Base-by-base conservation (phyloP, 2,888 invertebrate genomes). In the Caenorhabditis afra region DNA sequence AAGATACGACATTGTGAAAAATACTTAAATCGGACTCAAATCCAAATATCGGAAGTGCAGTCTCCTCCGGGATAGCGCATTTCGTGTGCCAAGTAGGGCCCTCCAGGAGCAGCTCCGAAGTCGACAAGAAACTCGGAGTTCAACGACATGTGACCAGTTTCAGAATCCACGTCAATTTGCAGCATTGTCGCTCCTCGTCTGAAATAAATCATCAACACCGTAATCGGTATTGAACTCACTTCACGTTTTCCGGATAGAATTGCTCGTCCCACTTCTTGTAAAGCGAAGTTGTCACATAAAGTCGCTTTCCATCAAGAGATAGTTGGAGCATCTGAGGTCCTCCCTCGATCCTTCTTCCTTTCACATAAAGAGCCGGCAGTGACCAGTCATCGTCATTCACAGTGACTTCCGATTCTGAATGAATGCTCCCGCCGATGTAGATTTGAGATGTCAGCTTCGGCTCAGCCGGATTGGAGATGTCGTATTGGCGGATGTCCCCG, bases 241-340 rank as follows among this genome's bases (percentile, higher is more conserved):
- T 92, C 47, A 93, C 91, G 92, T 94, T 93, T 73, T 96, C 94
- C 0, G 97, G 96, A 91, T 96, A 98, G 90, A 97, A 95, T 91
- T 96, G 95, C 87, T 94, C 94, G 90, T 99, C 98, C 97, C 97
- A 98, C 0, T 94, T 93, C 1, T 95, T 95, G 90, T 94, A 96
- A 3, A 99, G 92, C 0, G 97, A 96, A 0, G 94, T 94, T 0
- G 96, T 95, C 0, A 95, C 94, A 90, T 97, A 99, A 3, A 99
- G 92, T 4, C 98, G 93, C 90, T 94, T 95, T 0, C 98, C 98
- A 91, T 99, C 98, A 68, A 98, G 92, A 65, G 96, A 97, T 1
- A 99, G 92, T 91, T 99, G 98, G 80, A 98, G 91, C 98, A 99
- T 99, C 91, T 99, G 98, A 0, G 97, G 95, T 0, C 94, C 94